Percentiles rank a stretch among this genome's conserved stretches.
Conservation (phyloP, 1,140 invertebrate genomes). For the Muscidifurax raptorellus region DNA sequence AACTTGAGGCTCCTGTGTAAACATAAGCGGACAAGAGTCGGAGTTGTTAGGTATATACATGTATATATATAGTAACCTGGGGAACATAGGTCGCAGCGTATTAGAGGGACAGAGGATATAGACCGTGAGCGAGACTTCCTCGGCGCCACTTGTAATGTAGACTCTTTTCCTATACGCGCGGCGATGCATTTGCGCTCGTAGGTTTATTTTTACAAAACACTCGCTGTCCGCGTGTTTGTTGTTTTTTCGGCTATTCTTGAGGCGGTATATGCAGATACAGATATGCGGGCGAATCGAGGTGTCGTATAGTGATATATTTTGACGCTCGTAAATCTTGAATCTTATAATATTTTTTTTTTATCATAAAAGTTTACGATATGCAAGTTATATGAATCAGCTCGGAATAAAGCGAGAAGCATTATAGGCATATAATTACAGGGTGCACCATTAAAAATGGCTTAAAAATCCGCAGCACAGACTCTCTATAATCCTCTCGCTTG, state of each 20-base stretch:
- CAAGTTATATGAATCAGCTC: too few species aligned
- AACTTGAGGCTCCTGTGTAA: constrained; percentile 67
- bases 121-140: constrained; percentile 51
- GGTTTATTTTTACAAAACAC: constrained; percentile 43
- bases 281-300: neutral
- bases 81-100: neutral
- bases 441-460: constrained; percentile 2
- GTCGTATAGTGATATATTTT: too few species aligned
- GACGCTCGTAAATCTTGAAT: too few species aligned
- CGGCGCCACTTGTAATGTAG: constrained; percentile 63
- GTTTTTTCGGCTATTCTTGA: neutral
- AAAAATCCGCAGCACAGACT: neutral
- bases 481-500: neutral
- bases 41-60: constrained; percentile 3
- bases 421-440: neutral
- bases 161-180: constrained; percentile 40
- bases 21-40: constrained; percentile 57
- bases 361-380: too few species aligned
- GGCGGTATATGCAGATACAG: neutral
- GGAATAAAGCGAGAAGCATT: too few species aligned
- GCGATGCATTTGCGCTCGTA: neutral
- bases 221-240: constrained; percentile 14
- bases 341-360: too few species aligned
- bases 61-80: constrained; percentile 51
- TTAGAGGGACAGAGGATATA: neutral